Conservation (phyloP, 2,888 invertebrate genomes). For the Julus scanicus region DNA sequence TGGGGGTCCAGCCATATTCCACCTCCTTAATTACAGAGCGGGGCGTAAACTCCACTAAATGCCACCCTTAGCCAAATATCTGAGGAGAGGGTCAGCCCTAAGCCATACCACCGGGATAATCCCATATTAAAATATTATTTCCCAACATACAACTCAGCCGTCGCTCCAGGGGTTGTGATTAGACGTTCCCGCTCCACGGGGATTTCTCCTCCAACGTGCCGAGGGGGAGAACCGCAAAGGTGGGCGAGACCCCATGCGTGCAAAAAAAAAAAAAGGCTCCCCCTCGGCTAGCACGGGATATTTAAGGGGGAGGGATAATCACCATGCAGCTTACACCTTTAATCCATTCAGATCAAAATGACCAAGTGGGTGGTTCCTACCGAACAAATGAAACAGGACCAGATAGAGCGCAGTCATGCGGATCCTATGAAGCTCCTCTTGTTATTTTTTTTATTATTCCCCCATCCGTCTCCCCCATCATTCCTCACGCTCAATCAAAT, state of each 20-base stretch:
- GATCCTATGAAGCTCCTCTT: not conserved
- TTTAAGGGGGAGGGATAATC: constrained; percentile 38
- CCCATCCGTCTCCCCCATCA: constrained; percentile 12
- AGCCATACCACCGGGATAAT: constrained; percentile 26
- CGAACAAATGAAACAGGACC: constrained; percentile 17
- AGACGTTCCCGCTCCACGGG: not conserved
- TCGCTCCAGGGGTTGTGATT: constrained; percentile 2
- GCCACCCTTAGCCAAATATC: constrained; percentile 23
- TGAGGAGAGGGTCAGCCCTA: not conserved
- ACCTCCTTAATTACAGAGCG: constrained; percentile 39
- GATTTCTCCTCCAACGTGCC: not conserved
- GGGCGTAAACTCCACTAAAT: constrained; percentile 16
- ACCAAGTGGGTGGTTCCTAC: constrained; percentile 26
- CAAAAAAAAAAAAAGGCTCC: not conserved
- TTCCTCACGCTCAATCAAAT: constrained; percentile 47
- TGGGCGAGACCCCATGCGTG: constrained; percentile 13
- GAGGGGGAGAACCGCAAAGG: constrained; percentile 9
- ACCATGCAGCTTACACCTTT: constrained; percentile 39
- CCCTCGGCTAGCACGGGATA: not conserved
- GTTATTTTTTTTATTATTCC: not conserved
- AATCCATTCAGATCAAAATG: constrained; percentile 39
- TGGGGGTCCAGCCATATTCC: not conserved
- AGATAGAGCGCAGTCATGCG: constrained; percentile 8
- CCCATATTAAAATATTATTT: constrained; percentile 30
- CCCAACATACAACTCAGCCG: not conserved